Base-by-base conservation (phyloP, 2,113 vertebrate species). In the Accipiter virgatus region DNA sequence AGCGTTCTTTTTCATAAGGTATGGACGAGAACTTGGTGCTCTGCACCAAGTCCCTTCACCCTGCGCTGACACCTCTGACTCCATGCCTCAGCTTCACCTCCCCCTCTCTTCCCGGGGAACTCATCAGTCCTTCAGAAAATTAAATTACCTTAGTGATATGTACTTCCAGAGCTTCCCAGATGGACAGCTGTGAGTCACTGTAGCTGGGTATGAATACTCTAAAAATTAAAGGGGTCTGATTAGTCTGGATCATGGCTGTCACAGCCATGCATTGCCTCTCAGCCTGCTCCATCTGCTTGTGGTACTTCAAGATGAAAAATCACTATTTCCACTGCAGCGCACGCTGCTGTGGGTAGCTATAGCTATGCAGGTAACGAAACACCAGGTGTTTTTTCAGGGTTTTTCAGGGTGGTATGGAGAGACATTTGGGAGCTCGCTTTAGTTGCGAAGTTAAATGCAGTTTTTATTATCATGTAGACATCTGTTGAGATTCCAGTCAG, bases 401-500 rank as follows among this genome's bases (percentile, higher is more conserved):
- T 62, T 53, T 67, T 38, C 38, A 38, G 38, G 38, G 29, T 61
- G 47, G 17, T 81, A 59, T 27, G 23, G 27, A 75, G 56, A 59
- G 31, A 9, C 43, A 16, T 63, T 67, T 68, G 16, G 47, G 40
- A 84, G 34, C 63, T 84, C 2, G 0, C 48, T 85, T 85, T 52
- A 50, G 53, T 74, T 91, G 72, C 34, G 32, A 63, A 40, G 4
- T 71, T 78, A 84, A 93, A 61, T 58, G 50, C 16, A 29, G 9
- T 20, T 95, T 79, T 90, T 93, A 62, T 90, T 93, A 68, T 65
- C 31, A 11, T n/a, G 29, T 75, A 90, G 67, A n/a, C 36, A 32
- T 72, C 65, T 53, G 42, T 85, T 96, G 66, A 84, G 72, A 96
- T 97, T 97, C 85, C 72, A 58, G 47, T 93, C 90, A 90, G 81